These are phyloP conservation scores for Daphoenositta chrysoptera DNA, from an alignment of 2,113 vertebrate species.

Conservation along the genomic window DNA sequence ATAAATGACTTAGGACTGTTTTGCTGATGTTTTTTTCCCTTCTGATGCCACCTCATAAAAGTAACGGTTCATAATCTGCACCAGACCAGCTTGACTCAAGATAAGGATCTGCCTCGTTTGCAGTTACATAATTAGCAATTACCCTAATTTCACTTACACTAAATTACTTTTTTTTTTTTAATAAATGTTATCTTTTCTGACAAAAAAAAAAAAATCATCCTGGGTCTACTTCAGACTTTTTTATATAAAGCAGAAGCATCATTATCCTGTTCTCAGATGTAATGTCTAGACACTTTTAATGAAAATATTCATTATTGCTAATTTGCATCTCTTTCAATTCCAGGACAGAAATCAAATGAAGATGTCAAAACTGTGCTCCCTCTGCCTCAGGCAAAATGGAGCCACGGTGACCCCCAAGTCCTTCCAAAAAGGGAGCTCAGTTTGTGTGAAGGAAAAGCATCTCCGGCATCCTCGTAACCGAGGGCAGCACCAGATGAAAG, in stretches of 20 bases:
- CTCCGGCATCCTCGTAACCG: not conserved
- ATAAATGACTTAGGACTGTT: not conserved
- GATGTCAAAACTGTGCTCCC: slow-evolving; percentile 1
- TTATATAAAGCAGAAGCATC: not conserved
- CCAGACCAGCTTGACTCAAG: not conserved
- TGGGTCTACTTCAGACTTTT: not conserved
- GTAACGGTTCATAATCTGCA: not conserved
- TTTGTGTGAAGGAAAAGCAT: not conserved
- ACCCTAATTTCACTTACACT: not conserved
- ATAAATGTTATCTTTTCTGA: not conserved
- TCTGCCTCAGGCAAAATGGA: not conserved
- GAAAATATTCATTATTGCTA: slow-evolving; percentile 48
- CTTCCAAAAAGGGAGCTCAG: not conserved
- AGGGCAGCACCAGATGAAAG: not conserved
- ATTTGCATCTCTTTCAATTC: slow-evolving; percentile 40
- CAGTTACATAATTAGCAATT: slow-evolving; percentile 25
- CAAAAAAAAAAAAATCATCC: not conserved
- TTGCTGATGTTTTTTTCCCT: not conserved
- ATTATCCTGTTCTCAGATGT: not conserved
- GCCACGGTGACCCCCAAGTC: not conserved
- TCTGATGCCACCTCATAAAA: not conserved
- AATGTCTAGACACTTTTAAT: slow-evolving; percentile 7
- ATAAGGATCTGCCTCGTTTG: not conserved
- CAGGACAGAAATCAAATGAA: not conserved
- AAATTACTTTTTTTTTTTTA: not conserved